Conservation (phyloP, 2,888 invertebrate genomes). For the Chrysolina oricalcia region DNA sequence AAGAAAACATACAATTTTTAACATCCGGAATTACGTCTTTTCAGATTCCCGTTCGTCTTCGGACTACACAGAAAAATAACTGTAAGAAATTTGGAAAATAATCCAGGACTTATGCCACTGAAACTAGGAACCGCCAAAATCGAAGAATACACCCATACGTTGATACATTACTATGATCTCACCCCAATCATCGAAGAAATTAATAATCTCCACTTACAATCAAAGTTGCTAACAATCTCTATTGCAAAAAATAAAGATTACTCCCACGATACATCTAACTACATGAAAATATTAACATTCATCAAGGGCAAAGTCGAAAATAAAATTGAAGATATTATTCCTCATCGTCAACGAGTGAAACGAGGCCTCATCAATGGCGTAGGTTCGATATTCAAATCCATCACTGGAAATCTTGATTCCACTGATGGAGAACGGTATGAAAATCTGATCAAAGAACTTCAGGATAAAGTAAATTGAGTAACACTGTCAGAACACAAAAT, state of each 20-base stretch:
- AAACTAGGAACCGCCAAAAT: no score
- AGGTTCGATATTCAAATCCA: no score
- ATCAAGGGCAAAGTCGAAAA: slow-evolving; percentile 35
- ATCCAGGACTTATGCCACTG: not conserved
- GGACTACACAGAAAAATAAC: slow-evolving; percentile 4
- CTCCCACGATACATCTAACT: not conserved
- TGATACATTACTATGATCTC: no score
- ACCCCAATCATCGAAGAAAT: no score
- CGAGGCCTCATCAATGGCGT: slow-evolving; percentile 43
- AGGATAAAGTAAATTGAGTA: no score
- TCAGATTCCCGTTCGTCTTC: not conserved
- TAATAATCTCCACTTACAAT: no score
- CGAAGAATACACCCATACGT: no score
- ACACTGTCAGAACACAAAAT: slow-evolving; percentile 27
- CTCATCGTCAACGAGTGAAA: slow-evolving; percentile 34
- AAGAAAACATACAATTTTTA: slow-evolving; percentile 3
- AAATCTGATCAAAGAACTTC: no score
- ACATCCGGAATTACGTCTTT: not conserved
- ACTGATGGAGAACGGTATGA: no score
- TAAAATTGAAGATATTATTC: slow-evolving; percentile 36
- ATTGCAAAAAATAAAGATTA: not conserved
- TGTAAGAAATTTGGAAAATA: slow-evolving; percentile 2
- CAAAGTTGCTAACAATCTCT: not conserved
- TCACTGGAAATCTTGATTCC: no score
- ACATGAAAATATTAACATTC: slow-evolving; percentile 36